Evolutionary conservation across 37 sponge, comb jelly and placozoan genomes (phyloP).

Genomic region (Axinella damicornis): DNA sequence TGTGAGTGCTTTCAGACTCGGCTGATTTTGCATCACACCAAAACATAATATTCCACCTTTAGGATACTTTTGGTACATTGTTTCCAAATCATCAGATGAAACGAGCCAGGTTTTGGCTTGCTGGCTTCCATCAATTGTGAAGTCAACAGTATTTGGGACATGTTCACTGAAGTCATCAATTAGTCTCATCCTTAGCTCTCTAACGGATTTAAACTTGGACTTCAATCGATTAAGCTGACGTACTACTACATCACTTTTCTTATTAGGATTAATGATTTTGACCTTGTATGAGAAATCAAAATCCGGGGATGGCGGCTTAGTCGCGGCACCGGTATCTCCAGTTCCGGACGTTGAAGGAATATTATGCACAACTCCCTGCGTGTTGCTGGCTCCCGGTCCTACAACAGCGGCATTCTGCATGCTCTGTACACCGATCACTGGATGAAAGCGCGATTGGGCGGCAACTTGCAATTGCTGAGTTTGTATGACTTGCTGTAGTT

Average conservation of each 20-base stretch:
- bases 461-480: too few species aligned
- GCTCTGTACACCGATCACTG: too few species aligned
- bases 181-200: background rate
- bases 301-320: too few species aligned
- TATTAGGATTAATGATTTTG: slow-evolving; percentile 35
- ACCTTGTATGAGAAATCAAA: slow-evolving; percentile 24
- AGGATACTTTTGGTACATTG: slow-evolving; percentile 25
- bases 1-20: slow-evolving; percentile 1
- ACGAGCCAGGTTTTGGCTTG: slow-evolving; percentile 28
- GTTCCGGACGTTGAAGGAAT: too few species aligned
- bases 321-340: too few species aligned
- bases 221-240: slow-evolving; percentile 18
- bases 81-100: slow-evolving; percentile 8
- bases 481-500: slow-evolving; percentile 17
- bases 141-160: slow-evolving; percentile 26
- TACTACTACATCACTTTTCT: slow-evolving; percentile 40
- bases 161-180: slow-evolving; percentile 25
- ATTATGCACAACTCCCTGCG: too few species aligned
- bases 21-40: slow-evolving; percentile 33
- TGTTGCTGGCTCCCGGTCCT: too few species aligned
- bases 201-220: slow-evolving; percentile 5
- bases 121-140: slow-evolving; percentile 32
- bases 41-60: slow-evolving; percentile 16
- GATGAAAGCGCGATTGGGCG: too few species aligned
- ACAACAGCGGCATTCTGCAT: background rate